Percentiles rank a stretch among this genome's conserved stretches.
These are phyloP conservation scores for Pomacea canaliculata DNA, from an alignment of 2,888 invertebrate species.

Conservation along the genomic window DNA sequence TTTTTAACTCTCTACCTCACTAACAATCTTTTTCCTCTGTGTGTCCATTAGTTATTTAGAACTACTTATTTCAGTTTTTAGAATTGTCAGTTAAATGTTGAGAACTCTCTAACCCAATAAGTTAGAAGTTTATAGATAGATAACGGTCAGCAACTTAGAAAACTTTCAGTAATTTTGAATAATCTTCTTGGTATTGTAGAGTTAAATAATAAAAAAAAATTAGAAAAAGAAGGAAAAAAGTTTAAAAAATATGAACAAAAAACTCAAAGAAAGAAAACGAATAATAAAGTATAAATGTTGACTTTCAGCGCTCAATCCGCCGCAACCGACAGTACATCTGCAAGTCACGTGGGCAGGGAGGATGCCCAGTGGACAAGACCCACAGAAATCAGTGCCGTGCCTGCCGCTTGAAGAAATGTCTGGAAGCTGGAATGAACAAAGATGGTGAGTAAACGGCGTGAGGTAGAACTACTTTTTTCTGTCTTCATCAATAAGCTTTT, in stretches of 20 bases:
- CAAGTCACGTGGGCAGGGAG: constrained; percentile 98
- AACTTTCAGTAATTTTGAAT: no score
- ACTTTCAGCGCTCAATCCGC: constrained; percentile 86
- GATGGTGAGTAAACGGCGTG: constrained; percentile 83
- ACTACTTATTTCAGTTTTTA: no score
- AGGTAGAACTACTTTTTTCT: constrained; percentile 73
- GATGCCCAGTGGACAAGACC: constrained; percentile 97
- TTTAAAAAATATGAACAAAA: background rate
- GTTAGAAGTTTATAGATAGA: no score
- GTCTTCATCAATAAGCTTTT: constrained; percentile 90
- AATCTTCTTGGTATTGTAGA: no score
- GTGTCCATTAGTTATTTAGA: background rate
- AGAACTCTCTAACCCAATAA: no score
- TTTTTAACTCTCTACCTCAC: background rate
- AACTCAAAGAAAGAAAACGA: background rate
- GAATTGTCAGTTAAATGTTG: no score
- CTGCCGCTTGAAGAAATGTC: constrained; percentile 96
- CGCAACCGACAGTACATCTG: constrained; percentile 96
- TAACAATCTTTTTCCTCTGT: background rate
- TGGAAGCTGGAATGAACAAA: constrained; percentile 99
- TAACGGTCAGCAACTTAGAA: no score
- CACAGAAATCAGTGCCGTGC: constrained; percentile 99
- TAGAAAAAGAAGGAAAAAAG: background rate
- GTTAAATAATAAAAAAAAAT: background rate
- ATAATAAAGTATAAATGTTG: background rate